A percentile compares a stretch with the other conserved stretches of the same genome.
Conservation (phyloP, 2,888 invertebrate species). For the Ichneumoninae sp. region DNA sequence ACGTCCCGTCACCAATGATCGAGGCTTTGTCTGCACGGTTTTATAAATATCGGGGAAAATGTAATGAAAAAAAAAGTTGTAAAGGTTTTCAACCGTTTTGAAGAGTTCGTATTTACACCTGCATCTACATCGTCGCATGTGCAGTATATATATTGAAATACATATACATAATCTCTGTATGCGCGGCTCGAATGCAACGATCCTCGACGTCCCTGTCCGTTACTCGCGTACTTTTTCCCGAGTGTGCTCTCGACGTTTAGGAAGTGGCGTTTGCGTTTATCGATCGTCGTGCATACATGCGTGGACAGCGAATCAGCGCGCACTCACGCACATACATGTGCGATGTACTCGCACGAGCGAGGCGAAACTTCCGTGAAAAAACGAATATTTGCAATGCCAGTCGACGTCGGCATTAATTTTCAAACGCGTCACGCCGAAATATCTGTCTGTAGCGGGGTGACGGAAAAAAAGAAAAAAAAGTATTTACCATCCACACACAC, state of each 20-base stretch:
- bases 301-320: slow-evolving; percentile 1
- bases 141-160: neutral
- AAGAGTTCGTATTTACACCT: neutral
- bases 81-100: too few relatives aligned
- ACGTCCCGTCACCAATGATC: too few relatives aligned
- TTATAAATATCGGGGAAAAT: too few relatives aligned
- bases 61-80: too few relatives aligned
- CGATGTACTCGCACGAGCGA: neutral
- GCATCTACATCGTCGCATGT: neutral
- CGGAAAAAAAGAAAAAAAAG: slow-evolving; percentile 10
- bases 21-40: too few relatives aligned
- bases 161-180: neutral
- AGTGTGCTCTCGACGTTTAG: slow-evolving; percentile 38
- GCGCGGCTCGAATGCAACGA: neutral
- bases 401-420: slow-evolving; percentile 32
- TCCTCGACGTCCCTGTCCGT: neutral
- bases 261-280: slow-evolving; percentile 45
- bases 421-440: slow-evolving; percentile 34
- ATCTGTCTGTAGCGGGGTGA: slow-evolving; percentile 2
- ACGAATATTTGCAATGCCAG: neutral
- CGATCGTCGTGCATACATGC: slow-evolving; percentile 22
- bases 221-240: slow-evolving; percentile 29
- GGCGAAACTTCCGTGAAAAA: slow-evolving; percentile 11
- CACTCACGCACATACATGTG: neutral
- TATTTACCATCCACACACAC: neutral